Base-by-base conservation (phyloP, 2,888 invertebrate species). In the Polietes domitor region DNA sequence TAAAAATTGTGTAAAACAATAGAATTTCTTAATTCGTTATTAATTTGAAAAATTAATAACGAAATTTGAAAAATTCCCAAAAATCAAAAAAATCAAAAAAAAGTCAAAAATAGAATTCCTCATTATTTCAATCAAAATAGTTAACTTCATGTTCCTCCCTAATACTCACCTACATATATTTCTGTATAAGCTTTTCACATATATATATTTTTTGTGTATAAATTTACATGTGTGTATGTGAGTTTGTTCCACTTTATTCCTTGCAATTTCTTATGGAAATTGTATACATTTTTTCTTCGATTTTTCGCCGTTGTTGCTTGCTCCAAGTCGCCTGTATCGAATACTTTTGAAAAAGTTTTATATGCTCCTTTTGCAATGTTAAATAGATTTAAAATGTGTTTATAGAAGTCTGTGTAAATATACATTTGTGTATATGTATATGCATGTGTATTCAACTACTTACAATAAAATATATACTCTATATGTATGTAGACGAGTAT, bases 351-450 rank as follows among this genome's bases (percentile, higher is more conserved):
- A 58, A 65, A 65, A 68, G 21, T 21, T 68, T 24, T 68, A 43
- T 61, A 61, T 68, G 43, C 68, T 41, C 12, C n/a, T 65, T 65
- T 41, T 41, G 68, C 37, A 68, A 68, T 41, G 68, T 68, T 68
- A 68, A 68, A 68, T 43, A 68, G 68, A 68, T 68, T 68, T 68
- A 43, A 68, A 68, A 24, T 68, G 43, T 68, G 68, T 68, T 68
- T 68, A 68, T 68, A 43, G 68, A 68, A 68, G 68, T 43, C 68
- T 17, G 12, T 65, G 37, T 21, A 37, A 65, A 37, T 26, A 58
- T 15, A 58, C 9, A 9, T 21, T 7, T 21, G 10, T 37, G 4
- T 3, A 53, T 21, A 53, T 53, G 10, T 21, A 21, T 17, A 1
- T 21, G 21, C 17, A 21, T 21, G 5, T 53, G 21, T 21, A 6